Conservation (phyloP, 1,140 invertebrate species). For the Bombus consobrinus region DNA sequence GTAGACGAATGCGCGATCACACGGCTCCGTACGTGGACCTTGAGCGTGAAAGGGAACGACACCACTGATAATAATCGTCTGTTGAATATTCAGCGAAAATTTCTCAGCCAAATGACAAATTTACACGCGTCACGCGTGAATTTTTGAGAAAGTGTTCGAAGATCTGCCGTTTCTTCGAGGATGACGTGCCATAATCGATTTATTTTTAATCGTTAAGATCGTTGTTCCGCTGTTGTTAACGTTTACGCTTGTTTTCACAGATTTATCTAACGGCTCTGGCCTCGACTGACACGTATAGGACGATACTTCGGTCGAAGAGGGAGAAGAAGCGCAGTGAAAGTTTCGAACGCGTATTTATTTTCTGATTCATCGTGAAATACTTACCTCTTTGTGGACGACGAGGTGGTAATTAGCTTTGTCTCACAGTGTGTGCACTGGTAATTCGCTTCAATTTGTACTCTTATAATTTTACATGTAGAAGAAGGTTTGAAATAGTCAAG, state of each 20-base stretch:
- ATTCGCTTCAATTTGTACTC: not conserved
- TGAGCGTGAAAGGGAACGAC: conserved; percentile 47
- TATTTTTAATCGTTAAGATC: not conserved
- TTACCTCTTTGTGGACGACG: conserved; percentile 4
- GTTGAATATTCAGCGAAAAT: conserved; percentile 38
- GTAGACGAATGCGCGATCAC: not conserved
- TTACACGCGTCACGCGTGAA: not conserved
- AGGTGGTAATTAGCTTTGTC: not conserved
- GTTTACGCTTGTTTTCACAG: not conserved
- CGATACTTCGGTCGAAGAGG: not conserved
- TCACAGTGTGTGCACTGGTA: too few species aligned
- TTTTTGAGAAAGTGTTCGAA: conserved; percentile 8
- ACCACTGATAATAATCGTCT: not conserved
- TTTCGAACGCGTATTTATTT: not conserved
- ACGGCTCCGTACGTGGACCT: not conserved
- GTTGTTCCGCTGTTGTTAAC: not conserved
- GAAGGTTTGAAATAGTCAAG: not conserved
- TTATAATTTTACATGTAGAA: not conserved
- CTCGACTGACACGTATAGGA: not conserved
- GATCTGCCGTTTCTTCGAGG: not conserved
- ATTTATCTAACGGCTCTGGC: not conserved
- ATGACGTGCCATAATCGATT: not conserved
- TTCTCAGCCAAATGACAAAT: conserved; percentile 2
- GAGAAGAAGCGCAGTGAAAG: conserved; percentile 19
- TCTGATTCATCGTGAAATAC: conserved; percentile 10